Evolutionary conservation across 2,888 invertebrate species (phyloP), one percentile per base, ranked within the genome.

Genomic region (Entomobrya proxima): DNA sequence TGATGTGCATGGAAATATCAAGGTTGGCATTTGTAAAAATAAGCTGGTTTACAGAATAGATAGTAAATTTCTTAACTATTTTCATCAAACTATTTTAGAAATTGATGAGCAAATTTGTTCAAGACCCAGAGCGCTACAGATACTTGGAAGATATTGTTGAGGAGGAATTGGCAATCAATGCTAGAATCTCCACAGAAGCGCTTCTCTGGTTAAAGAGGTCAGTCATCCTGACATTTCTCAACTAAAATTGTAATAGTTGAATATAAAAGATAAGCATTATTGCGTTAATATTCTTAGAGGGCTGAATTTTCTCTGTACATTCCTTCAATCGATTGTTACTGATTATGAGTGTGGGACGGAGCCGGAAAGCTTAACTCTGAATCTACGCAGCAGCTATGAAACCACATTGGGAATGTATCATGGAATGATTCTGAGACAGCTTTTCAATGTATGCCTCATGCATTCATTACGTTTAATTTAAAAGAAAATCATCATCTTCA

Each of bases 1-100:
- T 21, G 85, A 85, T 55, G 85, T 85, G 15, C n/a, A 80, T 21
- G 80, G 80, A n/a, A 85, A 85, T 75, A 80, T 75, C 18, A 85
- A 75, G 85, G 85, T 85, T 64, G 55, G 2, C 0, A 37, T 35
- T n/a, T n/a, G n/a, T n/a, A n/a, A n/a, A n/a, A n/a, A n/a, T n/a
- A n/a, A n/a, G n/a, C n/a, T n/a, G n/a, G n/a, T n/a, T n/a, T n/a
- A n/a, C n/a, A n/a, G n/a, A n/a, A n/a, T n/a, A n/a, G n/a, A n/a
- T n/a, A n/a, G n/a, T n/a, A n/a, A n/a, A n/a, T n/a, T n/a, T n/a
- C n/a, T 35, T 67, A 21, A 44, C 44, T 30, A 11, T 9, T 52
- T 76, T 76, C 6, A 37, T 24, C 7, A 55, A 55, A 13, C n/a
- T n/a, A 50, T 47, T 81, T 40, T 72, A 85, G 85, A 85, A 79